Evolutionary conservation across 2,888 invertebrate species (phyloP).

Genomic region (Neoascia interrupta): DNA sequence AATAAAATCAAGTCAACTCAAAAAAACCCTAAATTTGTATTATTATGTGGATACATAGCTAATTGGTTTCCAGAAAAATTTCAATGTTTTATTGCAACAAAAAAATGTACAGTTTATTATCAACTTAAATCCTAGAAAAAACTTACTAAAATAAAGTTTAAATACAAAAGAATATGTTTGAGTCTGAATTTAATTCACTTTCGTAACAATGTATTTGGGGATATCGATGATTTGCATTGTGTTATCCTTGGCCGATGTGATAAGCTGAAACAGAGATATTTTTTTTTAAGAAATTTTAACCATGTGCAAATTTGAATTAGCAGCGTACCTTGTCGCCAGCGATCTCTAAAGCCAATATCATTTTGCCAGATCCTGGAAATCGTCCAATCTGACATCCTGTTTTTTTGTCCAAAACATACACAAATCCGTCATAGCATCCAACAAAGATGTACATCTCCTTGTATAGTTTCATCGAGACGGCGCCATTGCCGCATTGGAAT

Average conservation of each 20-base stretch:
- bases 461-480: conserved; percentile 85
- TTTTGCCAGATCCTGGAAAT: conserved; percentile 85
- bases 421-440: conserved; percentile 89
- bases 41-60: no score
- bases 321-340: conserved; percentile 82
- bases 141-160: background rate
- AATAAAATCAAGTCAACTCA: no score
- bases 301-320: background rate
- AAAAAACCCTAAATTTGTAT: no score
- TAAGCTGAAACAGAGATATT: conserved; percentile 80
- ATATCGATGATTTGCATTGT: conserved; percentile 84
- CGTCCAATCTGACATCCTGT: conserved; percentile 82
- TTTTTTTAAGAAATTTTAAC: background rate
- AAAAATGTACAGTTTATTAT: background rate
- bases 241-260: conserved; percentile 86
- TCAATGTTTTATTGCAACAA: no score
- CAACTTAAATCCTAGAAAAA: background rate
- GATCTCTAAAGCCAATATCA: conserved; percentile 86
- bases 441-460: conserved; percentile 84
- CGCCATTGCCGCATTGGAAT: conserved; percentile 85
- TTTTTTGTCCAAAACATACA: conserved; percentile 84
- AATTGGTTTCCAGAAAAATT: no score
- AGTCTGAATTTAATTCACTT: conserved; percentile 2
- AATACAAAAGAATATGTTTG: background rate
- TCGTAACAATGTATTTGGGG: conserved; percentile 78